A percentile compares a stretch with the other conserved stretches of the same genome.
phyloP scores from a whole-genome alignment of 2,888 invertebrate genomes.

The Lepidocyrtinus sp. region DNA sequence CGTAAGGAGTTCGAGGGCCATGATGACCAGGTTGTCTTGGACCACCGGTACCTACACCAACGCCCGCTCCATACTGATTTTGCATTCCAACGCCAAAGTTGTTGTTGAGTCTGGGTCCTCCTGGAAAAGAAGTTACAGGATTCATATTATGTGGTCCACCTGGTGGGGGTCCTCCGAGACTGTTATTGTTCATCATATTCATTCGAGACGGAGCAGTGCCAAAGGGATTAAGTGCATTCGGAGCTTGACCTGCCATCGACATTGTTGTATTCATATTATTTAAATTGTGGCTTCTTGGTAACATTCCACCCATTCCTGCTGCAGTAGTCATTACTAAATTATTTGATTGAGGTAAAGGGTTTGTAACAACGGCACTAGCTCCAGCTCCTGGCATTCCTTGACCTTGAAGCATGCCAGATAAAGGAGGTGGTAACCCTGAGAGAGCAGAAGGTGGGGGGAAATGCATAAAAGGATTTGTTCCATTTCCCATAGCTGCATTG shows the following conservation, averaged over 20 bases:
- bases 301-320: constrained; percentile 7
- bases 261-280: constrained; percentile 33
- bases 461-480: constrained; percentile 48
- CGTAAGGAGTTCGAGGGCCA: constrained; percentile 8
- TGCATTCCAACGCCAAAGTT: constrained; percentile 40
- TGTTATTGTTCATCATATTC: constrained; percentile 36
- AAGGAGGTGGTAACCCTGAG: constrained; percentile 29
- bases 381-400: background rate
- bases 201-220: constrained; percentile 33
- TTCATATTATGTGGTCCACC: too few species aligned
- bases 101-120: constrained; percentile 56
- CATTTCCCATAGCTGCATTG: constrained; percentile 23
- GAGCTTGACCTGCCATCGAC: constrained; percentile 22
- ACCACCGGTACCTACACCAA: constrained; percentile 16
- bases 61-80: constrained; percentile 26
- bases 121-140: too few species aligned
- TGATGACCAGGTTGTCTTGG: constrained; percentile 15
- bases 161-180: background rate
- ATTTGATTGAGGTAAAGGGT: too few species aligned
- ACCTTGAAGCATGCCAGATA: constrained; percentile 6
- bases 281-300: too few species aligned
- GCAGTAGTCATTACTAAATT: too few species aligned
- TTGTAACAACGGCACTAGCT: background rate
- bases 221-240: constrained; percentile 18
- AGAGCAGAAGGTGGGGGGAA: too few species aligned